These are phyloP conservation scores for Ennomos quercinarius DNA, from an alignment of 2,888 invertebrate species.

Conservation along the genomic window DNA sequence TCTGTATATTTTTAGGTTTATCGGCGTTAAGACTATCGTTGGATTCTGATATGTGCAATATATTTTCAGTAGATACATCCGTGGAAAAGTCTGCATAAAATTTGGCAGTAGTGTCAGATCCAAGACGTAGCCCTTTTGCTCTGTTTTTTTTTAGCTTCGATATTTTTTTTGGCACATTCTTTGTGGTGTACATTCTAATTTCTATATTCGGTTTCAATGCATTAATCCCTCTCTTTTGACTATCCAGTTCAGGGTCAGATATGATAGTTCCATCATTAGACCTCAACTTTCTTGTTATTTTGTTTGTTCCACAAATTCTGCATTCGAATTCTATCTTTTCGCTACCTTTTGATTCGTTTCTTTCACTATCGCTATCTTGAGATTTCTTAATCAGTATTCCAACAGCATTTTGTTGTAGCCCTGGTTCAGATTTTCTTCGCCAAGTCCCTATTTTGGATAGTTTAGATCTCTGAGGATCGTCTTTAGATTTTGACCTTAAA, in stretches of 20 bases:
- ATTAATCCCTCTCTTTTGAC: constrained; percentile 52
- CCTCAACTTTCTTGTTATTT: constrained; percentile 67
- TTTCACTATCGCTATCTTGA: constrained; percentile 71
- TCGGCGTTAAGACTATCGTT: constrained; percentile 86
- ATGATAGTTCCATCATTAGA: constrained; percentile 60
- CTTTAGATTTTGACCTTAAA: constrained; percentile 79
- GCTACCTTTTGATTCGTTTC: constrained; percentile 61
- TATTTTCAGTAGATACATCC: constrained; percentile 86
- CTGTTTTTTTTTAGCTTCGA: constrained; percentile 89
- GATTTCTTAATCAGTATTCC: constrained; percentile 65
- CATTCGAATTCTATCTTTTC: constrained; percentile 81
- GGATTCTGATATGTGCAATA: constrained; percentile 87
- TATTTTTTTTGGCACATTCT: constrained; percentile 89
- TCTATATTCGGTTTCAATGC: constrained; percentile 73
- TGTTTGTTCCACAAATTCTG: constrained; percentile 77
- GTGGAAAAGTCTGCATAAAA: constrained; percentile 88
- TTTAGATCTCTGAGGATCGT: constrained; percentile 79
- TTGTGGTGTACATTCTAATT: constrained; percentile 87
- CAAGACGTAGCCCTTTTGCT: constrained; percentile 80
- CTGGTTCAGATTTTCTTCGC: constrained; percentile 90
- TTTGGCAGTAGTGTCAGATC: constrained; percentile 84
- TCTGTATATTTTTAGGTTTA: constrained; percentile 58
- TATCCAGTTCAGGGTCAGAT: constrained; percentile 73
- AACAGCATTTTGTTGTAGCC: constrained; percentile 77
- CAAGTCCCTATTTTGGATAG: constrained; percentile 87